phyloP scores from a whole-genome alignment of 2,113 vertebrate species.

The Brachyhypopomus gauderio region DNA sequence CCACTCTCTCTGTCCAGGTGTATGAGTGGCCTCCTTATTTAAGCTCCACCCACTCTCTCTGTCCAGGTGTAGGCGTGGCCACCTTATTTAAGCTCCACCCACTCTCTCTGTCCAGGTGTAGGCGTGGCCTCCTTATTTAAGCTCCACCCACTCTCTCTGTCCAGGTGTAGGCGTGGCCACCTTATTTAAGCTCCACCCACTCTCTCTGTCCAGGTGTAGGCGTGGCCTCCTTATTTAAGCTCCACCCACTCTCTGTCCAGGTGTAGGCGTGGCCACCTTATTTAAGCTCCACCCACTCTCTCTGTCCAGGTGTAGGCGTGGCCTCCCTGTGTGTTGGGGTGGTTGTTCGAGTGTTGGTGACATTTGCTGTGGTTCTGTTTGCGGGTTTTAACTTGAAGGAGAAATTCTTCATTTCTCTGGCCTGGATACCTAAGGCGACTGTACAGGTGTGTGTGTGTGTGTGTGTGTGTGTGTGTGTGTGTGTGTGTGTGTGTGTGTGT shows the following conservation, averaged over 20 bases:
- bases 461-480: not conserved
- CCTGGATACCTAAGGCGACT: slow-evolving; percentile 96
- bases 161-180: too few relatives aligned
- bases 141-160: slow-evolving; percentile 16
- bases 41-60: slow-evolving; percentile 14
- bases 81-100: too few relatives aligned
- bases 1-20: slow-evolving; percentile 65
- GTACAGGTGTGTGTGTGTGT: slow-evolving; percentile 81
- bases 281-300: not conserved
- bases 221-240: too few relatives aligned
- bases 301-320: slow-evolving; percentile 76
- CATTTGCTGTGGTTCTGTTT: slow-evolving; percentile 81
- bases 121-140: not conserved
- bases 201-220: too few relatives aligned
- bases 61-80: too few relatives aligned
- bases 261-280: too few relatives aligned
- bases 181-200: too few relatives aligned
- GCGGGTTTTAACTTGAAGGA: slow-evolving; percentile 91
- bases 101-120: too few relatives aligned
- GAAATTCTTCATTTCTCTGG: slow-evolving; percentile 90
- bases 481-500: slow-evolving; percentile 40
- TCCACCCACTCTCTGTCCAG: too few relatives aligned
- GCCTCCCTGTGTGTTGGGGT: slow-evolving; percentile 75
- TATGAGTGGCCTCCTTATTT: slow-evolving; percentile 73
- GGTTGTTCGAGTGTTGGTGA: slow-evolving; percentile 73